A percentile compares a stretch with the other conserved stretches of the same genome.
These are phyloP conservation scores for Nemotelus pantherinus DNA, from an alignment of 2,888 invertebrate species.

Conservation along the genomic window DNA sequence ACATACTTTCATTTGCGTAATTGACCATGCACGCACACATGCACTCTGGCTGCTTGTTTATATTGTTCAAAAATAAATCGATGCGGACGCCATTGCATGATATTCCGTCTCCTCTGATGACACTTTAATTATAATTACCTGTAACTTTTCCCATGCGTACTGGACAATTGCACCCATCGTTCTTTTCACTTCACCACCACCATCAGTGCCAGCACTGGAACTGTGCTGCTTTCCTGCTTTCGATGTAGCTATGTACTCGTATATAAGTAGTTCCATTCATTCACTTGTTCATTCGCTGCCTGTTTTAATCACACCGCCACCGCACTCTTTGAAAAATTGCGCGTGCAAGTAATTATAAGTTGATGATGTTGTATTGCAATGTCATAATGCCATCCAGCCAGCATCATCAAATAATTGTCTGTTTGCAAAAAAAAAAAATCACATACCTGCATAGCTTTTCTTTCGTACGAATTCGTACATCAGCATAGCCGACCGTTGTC, in stretches of 20 bases:
- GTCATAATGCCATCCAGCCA: constrained; percentile 36
- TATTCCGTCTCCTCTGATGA: constrained; percentile 27
- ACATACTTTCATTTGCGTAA: neutral
- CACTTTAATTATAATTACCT: constrained; percentile 44
- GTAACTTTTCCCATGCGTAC: constrained; percentile 24
- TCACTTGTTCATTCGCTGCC: neutral
- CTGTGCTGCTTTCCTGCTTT: neutral
- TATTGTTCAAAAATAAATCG: neutral
- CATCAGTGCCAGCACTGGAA: neutral
- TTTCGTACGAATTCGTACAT: no score
- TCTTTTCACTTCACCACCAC: neutral
- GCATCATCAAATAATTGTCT: constrained; percentile 17
- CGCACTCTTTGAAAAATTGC: constrained; percentile 12
- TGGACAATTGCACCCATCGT: constrained; percentile 23
- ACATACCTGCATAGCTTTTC: neutral
- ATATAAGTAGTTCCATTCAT: neutral
- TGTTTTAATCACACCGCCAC: constrained; percentile 2
- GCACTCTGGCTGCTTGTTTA: neutral
- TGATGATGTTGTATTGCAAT: constrained; percentile 21
- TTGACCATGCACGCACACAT: constrained; percentile 21
- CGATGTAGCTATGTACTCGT: neutral
- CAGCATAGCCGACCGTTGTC: no score
- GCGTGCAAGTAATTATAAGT: constrained; percentile 40
- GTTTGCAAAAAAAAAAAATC: no score
- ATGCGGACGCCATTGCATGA: constrained; percentile 14